Conservation (phyloP, 2,888 invertebrate species). For the Drosophila lutescens region DNA sequence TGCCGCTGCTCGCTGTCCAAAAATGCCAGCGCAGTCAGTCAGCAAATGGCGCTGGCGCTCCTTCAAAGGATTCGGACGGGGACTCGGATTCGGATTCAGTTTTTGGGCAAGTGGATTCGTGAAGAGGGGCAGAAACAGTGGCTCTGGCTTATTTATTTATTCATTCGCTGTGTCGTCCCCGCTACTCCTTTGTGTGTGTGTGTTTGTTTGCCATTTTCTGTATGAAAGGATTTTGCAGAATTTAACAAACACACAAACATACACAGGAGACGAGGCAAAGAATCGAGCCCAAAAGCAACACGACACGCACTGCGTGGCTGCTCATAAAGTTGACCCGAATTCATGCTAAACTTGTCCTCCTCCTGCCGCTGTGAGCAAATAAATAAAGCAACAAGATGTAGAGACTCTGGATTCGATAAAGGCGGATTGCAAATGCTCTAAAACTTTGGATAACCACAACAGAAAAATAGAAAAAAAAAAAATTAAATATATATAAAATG, state of each 20-base stretch:
- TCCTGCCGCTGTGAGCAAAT: conserved; percentile 58
- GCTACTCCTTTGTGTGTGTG: conserved; percentile 46
- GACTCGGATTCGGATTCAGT: background rate
- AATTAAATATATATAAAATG: too few relatives aligned
- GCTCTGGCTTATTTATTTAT: conserved; percentile 74
- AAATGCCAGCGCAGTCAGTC: conserved; percentile 68
- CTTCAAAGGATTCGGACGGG: conserved; percentile 4
- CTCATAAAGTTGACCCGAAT: conserved; percentile 80
- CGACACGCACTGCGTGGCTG: conserved; percentile 66
- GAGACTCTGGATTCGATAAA: background rate
- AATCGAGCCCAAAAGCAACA: conserved; percentile 41
- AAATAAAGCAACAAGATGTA: conserved; percentile 71
- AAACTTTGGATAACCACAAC: background rate
- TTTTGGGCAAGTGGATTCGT: background rate
- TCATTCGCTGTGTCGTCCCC: conserved; percentile 62
- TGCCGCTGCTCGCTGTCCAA: conserved; percentile 54
- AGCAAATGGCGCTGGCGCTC: conserved; percentile 25
- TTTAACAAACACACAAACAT: conserved; percentile 67
- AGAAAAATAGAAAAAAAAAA: too few relatives aligned
- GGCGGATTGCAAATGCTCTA: conserved; percentile 30
- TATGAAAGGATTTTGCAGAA: conserved; percentile 72
- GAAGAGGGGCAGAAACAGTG: conserved; percentile 24
- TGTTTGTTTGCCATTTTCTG: conserved; percentile 70
- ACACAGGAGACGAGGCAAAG: conserved; percentile 23
- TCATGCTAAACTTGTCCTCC: conserved; percentile 64